These are phyloP conservation scores for Drosophila mimica DNA, from an alignment of 2,888 invertebrate species.

Conservation along the genomic window DNA sequence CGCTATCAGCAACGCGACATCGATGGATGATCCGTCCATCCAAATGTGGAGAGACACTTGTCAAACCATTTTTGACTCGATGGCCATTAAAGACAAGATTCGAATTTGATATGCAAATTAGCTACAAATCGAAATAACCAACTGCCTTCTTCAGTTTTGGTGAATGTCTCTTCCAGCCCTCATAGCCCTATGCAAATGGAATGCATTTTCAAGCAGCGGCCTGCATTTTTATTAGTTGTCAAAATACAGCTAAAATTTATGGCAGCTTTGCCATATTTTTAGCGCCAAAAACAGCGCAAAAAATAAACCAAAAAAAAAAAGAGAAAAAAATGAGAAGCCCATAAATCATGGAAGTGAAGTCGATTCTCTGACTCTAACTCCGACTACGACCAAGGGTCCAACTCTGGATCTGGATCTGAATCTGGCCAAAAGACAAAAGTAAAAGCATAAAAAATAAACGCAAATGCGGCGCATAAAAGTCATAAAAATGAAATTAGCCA, in stretches of 20 bases:
- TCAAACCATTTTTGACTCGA: slow-evolving; percentile 51
- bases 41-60: slow-evolving; percentile 63
- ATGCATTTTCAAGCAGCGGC: slow-evolving; percentile 60
- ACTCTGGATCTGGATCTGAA: slow-evolving; percentile 21
- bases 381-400: slow-evolving; percentile 13
- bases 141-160: neutral
- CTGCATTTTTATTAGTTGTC: slow-evolving; percentile 80
- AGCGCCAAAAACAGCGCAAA: slow-evolving; percentile 66
- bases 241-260: slow-evolving; percentile 74
- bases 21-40: slow-evolving; percentile 33
- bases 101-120: slow-evolving; percentile 68
- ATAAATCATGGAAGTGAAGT: slow-evolving; percentile 66
- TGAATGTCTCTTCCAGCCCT: neutral
- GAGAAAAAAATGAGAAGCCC: slow-evolving; percentile 35
- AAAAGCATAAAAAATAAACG: slow-evolving; percentile 47
- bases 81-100: slow-evolving; percentile 41
- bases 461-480: slow-evolving; percentile 68
- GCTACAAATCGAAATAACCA: slow-evolving; percentile 58
- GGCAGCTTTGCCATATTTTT: slow-evolving; percentile 75
- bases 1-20: slow-evolving; percentile 14
- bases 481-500: slow-evolving; percentile 76
- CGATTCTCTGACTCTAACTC: slow-evolving; percentile 33
- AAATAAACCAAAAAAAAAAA: slow-evolving; percentile 34
- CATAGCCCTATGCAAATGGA: slow-evolving; percentile 53
- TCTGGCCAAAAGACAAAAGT: slow-evolving; percentile 40